Base-by-base conservation (phyloP, 1,140 invertebrate species). In the Cydia fagiglandana region DNA sequence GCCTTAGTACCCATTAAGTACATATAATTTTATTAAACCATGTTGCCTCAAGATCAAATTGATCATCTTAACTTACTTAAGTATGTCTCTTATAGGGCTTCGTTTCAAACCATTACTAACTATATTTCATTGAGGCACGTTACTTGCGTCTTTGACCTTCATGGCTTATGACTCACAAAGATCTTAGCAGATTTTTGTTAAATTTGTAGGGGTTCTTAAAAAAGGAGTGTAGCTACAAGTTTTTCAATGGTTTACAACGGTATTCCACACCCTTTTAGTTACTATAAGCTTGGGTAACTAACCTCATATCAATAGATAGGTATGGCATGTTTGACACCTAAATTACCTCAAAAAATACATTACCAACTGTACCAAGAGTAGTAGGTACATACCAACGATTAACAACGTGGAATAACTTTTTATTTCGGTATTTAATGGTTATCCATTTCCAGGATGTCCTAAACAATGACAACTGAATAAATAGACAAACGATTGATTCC, bases 401-500 rank as follows among this genome's bases (percentile, higher is more conserved):
- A 17, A 9, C 2, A 17, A 56, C n/a, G 53, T 17, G n/a, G 15
- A 56, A 17, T 56, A 61, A 24, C 9, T 61, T 61, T 61, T 61
- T 61, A 24, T 20, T 41, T 41, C 15, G 3, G 3, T 4, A 15
- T 53, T 17, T 53, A 53, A 66, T 66, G 64, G 3, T 34, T n/a
- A 45, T 10, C 9, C 34, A 38, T 70, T 45, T 70, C 66, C 66
- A 70, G 28, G 30, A 17, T 17, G n/a, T 20, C 30, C 66, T 70
- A 70, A 70, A 70, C 30, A 70, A 70, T 70, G 66, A 64, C 38
- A 75, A 28, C 56, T 61, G 74, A 75, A 66, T 75, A 75, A 68
- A 64, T 47, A 66, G 41, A 47, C 64, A 68, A 76, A 66, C 64
- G 74, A 83, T 84, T 85, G 80, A 82, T 79, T 81, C 75, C 77